These are phyloP conservation scores for Caloenas nicobarica DNA, from an alignment of 2,113 vertebrate genomes.

Conservation along the genomic window DNA sequence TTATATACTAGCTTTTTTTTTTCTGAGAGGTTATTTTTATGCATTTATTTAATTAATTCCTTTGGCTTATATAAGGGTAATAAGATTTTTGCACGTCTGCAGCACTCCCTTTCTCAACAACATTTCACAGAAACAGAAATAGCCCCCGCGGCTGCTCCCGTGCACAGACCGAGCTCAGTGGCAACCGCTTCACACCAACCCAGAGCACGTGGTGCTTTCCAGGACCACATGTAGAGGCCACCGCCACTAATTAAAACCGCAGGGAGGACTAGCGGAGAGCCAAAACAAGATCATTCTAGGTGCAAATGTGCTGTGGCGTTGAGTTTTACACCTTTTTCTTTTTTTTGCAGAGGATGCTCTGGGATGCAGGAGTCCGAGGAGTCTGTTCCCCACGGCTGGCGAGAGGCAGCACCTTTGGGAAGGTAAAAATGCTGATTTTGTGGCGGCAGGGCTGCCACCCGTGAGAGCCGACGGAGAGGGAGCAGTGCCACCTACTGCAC, in stretches of 20 bases:
- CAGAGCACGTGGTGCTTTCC: accelerated
- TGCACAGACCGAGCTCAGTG: not conserved
- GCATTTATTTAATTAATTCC: conserved; percentile 65
- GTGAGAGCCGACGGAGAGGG: not conserved
- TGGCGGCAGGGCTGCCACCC: accelerated
- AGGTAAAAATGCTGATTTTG: not conserved
- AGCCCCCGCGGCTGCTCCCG: not conserved
- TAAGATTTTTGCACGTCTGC: not conserved
- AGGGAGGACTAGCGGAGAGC: not conserved
- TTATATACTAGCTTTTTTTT: not conserved
- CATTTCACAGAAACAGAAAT: not conserved
- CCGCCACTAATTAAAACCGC: accelerated
- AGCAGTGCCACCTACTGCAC: conserved; percentile 59
- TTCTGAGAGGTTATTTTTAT: conserved; percentile 50
- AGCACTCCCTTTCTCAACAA: not conserved
- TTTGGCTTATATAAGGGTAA: conserved; percentile 27
- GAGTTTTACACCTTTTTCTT: not conserved
- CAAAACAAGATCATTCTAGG: accelerated
- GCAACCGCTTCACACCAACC: not conserved
- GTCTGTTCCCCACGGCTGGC: accelerated
- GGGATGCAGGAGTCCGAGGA: accelerated
- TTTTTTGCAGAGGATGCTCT: not conserved
- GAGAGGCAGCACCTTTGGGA: not conserved
- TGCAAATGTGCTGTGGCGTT: accelerated
- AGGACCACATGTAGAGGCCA: not conserved